Evolutionary conservation across 2,113 vertebrate genomes (phyloP).

Genomic region (Chascanopsetta lugubris): DNA sequence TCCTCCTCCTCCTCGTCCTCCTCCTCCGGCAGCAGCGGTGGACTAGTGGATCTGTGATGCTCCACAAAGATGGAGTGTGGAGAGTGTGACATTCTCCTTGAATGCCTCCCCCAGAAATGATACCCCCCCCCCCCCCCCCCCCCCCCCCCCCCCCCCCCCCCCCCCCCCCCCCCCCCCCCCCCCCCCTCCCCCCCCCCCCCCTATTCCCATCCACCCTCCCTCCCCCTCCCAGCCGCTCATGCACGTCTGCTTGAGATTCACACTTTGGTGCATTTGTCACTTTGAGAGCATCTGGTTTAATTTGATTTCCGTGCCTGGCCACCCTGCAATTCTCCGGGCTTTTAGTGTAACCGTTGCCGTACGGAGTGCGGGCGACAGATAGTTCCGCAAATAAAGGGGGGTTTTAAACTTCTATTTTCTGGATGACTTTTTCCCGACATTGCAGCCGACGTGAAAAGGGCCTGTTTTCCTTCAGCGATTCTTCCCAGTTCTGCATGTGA

Average conservation of each 20-base stretch:
- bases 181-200: too few species aligned
- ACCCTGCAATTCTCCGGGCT: slow-evolving; percentile 72
- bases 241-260: slow-evolving; percentile 70
- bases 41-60: slow-evolving; percentile 55
- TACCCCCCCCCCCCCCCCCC: slow-evolving; percentile 40
- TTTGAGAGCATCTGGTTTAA: slow-evolving; percentile 77
- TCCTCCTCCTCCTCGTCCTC: too few species aligned
- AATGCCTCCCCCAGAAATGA: slow-evolving; percentile 56
- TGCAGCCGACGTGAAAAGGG: slow-evolving; percentile 34
- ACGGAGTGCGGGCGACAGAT: slow-evolving; percentile 79
- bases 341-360: slow-evolving; percentile 73
- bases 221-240: slow-evolving; percentile 29
- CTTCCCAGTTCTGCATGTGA: slow-evolving; percentile 15
- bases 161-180: too few species aligned
- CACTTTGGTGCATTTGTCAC: slow-evolving; percentile 80
- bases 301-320: slow-evolving; percentile 81
- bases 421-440: slow-evolving; percentile 67
- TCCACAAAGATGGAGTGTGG: slow-evolving; percentile 49
- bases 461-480: slow-evolving; percentile 22
- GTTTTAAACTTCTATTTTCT: slow-evolving; percentile 80
- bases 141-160: too few species aligned
- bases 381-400: slow-evolving; percentile 82
- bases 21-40: slow-evolving; percentile 41
- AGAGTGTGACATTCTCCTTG: slow-evolving; percentile 67
- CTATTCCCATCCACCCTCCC: too few species aligned